Evolutionary conservation across 2,888 invertebrate species (phyloP).

Genomic region (Pediacus dermestoides): DNA sequence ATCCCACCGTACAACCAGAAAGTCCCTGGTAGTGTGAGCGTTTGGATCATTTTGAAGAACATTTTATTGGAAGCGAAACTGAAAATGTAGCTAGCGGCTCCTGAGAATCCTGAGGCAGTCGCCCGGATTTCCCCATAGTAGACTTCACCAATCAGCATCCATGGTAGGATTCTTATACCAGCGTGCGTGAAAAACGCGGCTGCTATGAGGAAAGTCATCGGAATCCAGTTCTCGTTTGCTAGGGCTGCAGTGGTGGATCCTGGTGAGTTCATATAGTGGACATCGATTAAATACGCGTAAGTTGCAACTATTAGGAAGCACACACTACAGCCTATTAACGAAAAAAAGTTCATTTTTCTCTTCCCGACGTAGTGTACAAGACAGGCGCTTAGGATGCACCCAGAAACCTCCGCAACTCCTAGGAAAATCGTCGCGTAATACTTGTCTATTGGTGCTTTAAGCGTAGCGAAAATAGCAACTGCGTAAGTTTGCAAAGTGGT

Average conservation of each 20-base stretch:
- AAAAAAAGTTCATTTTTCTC: conserved; percentile 63
- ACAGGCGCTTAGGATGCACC: conserved; percentile 62
- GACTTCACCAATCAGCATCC: conserved; percentile 77
- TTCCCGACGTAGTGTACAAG: conserved; percentile 73
- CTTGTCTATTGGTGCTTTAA: conserved; percentile 71
- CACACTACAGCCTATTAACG: conserved; percentile 61
- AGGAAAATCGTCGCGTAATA: conserved; percentile 72
- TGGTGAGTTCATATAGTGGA: conserved; percentile 25
- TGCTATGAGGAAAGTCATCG: conserved; percentile 61
- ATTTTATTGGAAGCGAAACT: conserved; percentile 71
- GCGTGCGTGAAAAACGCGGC: conserved; percentile 68
- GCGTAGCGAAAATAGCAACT: conserved; percentile 66
- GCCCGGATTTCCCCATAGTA: conserved; percentile 65
- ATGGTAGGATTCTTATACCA: conserved; percentile 69
- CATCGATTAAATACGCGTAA: conserved; percentile 50
- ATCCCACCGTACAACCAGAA: conserved; percentile 66
- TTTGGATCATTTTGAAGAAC: conserved; percentile 62
- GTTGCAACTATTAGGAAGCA: conserved; percentile 61
- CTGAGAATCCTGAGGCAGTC: conserved; percentile 66
- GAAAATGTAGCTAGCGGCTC: conserved; percentile 70
- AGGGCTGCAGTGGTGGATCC: neutral
- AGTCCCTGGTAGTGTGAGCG: conserved; percentile 64
- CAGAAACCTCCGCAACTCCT: conserved; percentile 66
- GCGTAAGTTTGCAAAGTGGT: conserved; percentile 71
- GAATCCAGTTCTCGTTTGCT: conserved; percentile 57